Conservation (phyloP, 2,888 invertebrate genomes). For the Parochlus steinenii region DNA sequence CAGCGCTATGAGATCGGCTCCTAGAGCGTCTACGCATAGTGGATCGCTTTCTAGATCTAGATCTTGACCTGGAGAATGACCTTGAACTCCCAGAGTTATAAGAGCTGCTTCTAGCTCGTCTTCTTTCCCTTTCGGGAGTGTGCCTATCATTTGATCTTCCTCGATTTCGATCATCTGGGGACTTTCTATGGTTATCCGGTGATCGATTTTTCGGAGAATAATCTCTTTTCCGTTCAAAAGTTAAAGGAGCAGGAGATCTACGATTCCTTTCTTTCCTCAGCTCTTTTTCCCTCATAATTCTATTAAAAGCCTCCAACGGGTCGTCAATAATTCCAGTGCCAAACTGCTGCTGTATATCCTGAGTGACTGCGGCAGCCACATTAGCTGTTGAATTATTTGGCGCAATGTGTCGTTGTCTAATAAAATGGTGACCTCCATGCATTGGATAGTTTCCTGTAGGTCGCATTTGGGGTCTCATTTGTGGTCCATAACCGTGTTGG, state of each 20-base stretch:
- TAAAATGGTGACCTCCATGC: constrained; percentile 13
- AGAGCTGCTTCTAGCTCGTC: constrained; percentile 14
- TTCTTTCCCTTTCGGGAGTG: constrained; percentile 18
- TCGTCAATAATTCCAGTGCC: constrained; percentile 50
- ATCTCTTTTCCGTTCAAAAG: constrained; percentile 19
- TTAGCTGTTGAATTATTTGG: constrained; percentile 17
- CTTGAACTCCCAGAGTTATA: constrained; percentile 17
- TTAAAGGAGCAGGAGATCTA: constrained; percentile 33
- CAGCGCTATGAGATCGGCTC: constrained; percentile 2
- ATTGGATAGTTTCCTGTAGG: constrained; percentile 13
- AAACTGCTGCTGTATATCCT: constrained; percentile 20
- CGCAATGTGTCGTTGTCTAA: constrained; percentile 17
- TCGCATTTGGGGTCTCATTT: constrained; percentile 8
- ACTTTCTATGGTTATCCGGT: constrained; percentile 19
- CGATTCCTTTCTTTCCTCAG: constrained; percentile 34
- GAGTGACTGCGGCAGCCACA: constrained; percentile 24
- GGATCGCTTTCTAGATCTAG: constrained; percentile 11
- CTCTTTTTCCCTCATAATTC: constrained; percentile 69
- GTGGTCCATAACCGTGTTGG: background rate
- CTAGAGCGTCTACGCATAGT: constrained; percentile 1
- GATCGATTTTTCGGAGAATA: constrained; percentile 20
- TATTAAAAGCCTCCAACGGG: constrained; percentile 72
- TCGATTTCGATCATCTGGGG: constrained; percentile 30
- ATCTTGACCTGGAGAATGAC: constrained; percentile 17
- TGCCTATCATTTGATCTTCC: constrained; percentile 23